Conservation (phyloP, 2,888 invertebrate species). For the Nemotelus nigrinus region DNA sequence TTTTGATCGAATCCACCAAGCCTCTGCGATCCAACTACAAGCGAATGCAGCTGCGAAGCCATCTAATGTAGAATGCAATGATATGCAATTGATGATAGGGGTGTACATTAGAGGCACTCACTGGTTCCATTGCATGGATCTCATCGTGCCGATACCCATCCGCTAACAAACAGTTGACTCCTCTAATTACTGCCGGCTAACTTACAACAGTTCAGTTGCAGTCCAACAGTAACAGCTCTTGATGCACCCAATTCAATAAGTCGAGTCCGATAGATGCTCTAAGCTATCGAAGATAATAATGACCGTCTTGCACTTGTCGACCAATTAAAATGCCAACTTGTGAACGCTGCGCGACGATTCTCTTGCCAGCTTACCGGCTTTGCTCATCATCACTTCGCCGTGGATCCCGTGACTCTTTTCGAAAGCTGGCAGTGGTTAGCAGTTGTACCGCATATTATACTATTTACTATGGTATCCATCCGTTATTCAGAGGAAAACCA, state of each 20-base stretch:
- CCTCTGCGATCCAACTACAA: background rate
- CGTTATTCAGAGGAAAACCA: no score
- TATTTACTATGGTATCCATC: no score
- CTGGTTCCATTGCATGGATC: conserved; percentile 4
- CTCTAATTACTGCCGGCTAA: conserved; percentile 32
- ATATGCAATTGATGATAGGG: conserved; percentile 35
- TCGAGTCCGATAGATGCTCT: background rate
- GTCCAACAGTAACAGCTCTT: background rate
- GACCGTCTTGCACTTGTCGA: conserved; percentile 44
- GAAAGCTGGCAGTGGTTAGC: no score
- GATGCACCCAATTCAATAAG: conserved; percentile 9
- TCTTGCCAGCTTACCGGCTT: background rate
- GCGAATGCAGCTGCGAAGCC: background rate
- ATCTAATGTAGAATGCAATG: conserved; percentile 5
- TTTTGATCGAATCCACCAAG: conserved; percentile 6
- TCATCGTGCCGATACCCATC: conserved; percentile 20
- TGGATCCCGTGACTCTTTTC: no score
- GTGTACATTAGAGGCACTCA: conserved; percentile 11
- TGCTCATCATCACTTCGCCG: background rate
- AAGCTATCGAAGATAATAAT: conserved; percentile 21
- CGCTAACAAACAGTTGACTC: conserved; percentile 37
- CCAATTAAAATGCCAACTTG: conserved; percentile 40
- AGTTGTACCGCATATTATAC: no score
- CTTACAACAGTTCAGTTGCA: background rate
- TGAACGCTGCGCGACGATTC: conserved; percentile 8